Conservation (phyloP, 2,888 invertebrate species). For the Tanypteryx hageni region DNA sequence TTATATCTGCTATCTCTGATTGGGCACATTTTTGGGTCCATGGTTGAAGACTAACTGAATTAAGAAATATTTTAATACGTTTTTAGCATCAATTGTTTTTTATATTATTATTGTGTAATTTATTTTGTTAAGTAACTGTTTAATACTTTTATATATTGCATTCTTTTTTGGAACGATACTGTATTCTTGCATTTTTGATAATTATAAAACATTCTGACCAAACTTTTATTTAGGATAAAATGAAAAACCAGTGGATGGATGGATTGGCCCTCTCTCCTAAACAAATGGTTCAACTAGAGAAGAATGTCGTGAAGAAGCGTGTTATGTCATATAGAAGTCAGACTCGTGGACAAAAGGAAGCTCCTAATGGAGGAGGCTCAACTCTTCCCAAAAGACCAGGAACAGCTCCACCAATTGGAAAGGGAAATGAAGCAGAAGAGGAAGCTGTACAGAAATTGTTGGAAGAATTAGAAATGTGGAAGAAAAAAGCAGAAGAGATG, state of each 20-base stretch:
- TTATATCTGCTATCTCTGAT: no score
- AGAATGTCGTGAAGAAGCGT: slow-evolving; percentile 39
- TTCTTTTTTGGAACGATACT: no score
- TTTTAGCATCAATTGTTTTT: background rate
- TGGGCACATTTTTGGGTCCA: no score
- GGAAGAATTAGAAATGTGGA: slow-evolving; percentile 42
- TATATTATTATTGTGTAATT: background rate
- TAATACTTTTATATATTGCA: background rate
- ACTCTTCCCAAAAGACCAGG: background rate
- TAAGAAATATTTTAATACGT: background rate
- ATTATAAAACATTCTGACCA: background rate
- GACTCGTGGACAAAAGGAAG: background rate
- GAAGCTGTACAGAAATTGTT: background rate
- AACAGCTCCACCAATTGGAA: slow-evolving; percentile 26
- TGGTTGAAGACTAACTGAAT: background rate
- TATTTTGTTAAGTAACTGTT: background rate
- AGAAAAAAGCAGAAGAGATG: slow-evolving; percentile 36
- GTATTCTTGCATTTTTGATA: no score
- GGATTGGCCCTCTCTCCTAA: slow-evolving; percentile 20
- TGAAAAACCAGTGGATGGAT: slow-evolving; percentile 10
- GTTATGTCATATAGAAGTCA: background rate
- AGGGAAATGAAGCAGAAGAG: background rate
- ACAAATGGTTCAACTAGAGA: slow-evolving; percentile 41
- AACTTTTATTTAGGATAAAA: background rate
- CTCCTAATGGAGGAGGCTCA: background rate